These are phyloP conservation scores for Cepphus grylle DNA, from an alignment of 2,113 vertebrate species.

Conservation along the genomic window DNA sequence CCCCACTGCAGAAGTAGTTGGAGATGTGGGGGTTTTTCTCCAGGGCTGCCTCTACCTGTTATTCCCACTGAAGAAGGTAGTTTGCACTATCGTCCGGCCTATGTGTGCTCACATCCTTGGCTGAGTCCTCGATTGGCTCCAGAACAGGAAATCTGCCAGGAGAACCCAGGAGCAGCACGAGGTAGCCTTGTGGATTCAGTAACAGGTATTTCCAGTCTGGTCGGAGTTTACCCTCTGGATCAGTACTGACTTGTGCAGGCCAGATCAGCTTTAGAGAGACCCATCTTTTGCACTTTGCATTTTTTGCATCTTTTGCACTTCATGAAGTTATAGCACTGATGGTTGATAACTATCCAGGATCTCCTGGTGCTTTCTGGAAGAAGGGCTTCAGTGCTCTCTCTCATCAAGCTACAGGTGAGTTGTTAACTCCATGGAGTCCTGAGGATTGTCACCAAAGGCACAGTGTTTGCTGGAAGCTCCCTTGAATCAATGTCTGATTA, in stretches of 20 bases:
- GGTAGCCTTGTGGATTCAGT: neutral
- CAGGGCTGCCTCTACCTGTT: neutral
- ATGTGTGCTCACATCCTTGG: neutral
- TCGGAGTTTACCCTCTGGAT: neutral
- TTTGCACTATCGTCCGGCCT: neutral
- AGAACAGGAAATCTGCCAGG: neutral
- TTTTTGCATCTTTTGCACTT: neutral
- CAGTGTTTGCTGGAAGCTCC: neutral
- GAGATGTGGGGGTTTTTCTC: neutral
- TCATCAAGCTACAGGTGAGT: neutral
- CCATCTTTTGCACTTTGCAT: neutral
- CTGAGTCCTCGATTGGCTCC: neutral
- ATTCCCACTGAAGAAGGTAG: neutral
- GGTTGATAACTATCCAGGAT: neutral
- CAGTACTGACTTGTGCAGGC: neutral
- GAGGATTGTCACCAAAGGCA: neutral
- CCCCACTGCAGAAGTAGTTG: neutral
- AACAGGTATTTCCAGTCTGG: neutral
- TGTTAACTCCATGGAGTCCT: neutral
- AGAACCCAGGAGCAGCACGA: neutral
- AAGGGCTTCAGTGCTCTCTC: neutral
- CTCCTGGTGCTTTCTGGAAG: neutral
- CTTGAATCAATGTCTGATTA: neutral
- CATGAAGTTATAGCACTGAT: neutral
- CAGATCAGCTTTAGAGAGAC: neutral